Percentiles rank a stretch among this genome's conserved stretches.
phyloP scores from a whole-genome alignment of 1,140 invertebrate species.

The Pristionchus pacificus region DNA sequence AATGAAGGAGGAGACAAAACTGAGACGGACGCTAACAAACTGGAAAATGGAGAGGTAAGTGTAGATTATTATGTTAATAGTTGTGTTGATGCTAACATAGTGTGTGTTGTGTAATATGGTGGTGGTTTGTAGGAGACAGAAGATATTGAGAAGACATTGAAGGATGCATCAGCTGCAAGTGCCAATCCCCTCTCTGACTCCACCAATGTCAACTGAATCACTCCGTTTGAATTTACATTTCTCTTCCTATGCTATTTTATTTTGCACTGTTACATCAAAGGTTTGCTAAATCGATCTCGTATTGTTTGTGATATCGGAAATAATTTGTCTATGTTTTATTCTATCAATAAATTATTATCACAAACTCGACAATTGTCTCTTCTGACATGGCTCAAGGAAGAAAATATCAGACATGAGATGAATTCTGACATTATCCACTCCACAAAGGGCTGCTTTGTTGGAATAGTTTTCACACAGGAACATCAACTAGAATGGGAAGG shows the following conservation, averaged over 20 bases:
- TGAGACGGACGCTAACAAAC: too few relatives aligned
- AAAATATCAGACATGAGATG: conserved; percentile 26
- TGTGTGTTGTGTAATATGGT: too few relatives aligned
- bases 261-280: not conserved
- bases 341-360: too few relatives aligned
- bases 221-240: not conserved
- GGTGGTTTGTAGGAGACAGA: too few relatives aligned
- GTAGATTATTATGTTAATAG: too few relatives aligned
- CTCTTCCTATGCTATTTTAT: not conserved
- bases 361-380: conserved; percentile 13
- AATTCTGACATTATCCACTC: conserved; percentile 43
- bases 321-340: too few relatives aligned
- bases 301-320: conserved; percentile 4
- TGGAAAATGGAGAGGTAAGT: too few relatives aligned
- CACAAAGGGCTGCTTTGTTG: conserved; percentile 34
- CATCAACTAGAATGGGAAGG: conserved; percentile 38
- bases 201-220: too few relatives aligned
- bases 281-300: not conserved
- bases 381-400: conserved; percentile 31
- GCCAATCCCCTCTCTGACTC: too few relatives aligned
- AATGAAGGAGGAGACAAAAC: conserved; percentile 16
- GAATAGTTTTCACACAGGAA: conserved; percentile 51
- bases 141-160: too few relatives aligned
- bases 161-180: too few relatives aligned
- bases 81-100: too few relatives aligned